Percentiles rank a stretch among this genome's conserved stretches.
phyloP scores from a whole-genome alignment of 2,797 vertebrate genomes.

The Sparidentex hasta region DNA sequence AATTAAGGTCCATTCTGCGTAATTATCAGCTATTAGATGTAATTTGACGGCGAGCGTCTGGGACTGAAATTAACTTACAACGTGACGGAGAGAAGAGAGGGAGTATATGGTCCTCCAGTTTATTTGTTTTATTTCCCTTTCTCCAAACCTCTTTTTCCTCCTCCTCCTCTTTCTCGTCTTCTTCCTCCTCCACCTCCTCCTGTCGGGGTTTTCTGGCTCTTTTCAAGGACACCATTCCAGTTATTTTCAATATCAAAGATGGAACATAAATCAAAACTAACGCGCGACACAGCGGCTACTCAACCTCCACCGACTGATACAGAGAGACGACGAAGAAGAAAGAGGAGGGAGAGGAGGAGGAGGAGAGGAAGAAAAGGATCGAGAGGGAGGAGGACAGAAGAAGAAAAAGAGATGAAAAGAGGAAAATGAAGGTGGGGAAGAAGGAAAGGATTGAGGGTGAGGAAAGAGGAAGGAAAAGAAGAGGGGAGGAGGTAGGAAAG shows the following conservation, averaged over 20 bases:
- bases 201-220: slow-evolving; percentile 51
- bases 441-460: too few species aligned
- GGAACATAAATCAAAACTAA: slow-evolving; percentile 82
- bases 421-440: too few species aligned
- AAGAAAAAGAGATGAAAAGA: too few species aligned
- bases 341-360: neutral
- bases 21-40: slow-evolving; percentile 79
- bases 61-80: slow-evolving; percentile 51
- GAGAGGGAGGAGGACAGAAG: too few species aligned
- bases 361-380: too few species aligned
- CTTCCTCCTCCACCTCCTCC: neutral
- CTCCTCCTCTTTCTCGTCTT: neutral
- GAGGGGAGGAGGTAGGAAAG: too few species aligned
- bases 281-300: slow-evolving; percentile 55
- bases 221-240: slow-evolving; percentile 79
- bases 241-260: slow-evolving; percentile 79
- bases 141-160: neutral
- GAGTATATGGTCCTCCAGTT: neutral
- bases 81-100: slow-evolving; percentile 11
- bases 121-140: slow-evolving; percentile 30
- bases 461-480: too few species aligned
- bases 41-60: slow-evolving; percentile 75
- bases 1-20: slow-evolving; percentile 79
- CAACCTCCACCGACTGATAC: slow-evolving; percentile 33
- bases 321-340: neutral